phyloP scores from a whole-genome alignment of 2,888 invertebrate genomes.

The Agelastica alni region DNA sequence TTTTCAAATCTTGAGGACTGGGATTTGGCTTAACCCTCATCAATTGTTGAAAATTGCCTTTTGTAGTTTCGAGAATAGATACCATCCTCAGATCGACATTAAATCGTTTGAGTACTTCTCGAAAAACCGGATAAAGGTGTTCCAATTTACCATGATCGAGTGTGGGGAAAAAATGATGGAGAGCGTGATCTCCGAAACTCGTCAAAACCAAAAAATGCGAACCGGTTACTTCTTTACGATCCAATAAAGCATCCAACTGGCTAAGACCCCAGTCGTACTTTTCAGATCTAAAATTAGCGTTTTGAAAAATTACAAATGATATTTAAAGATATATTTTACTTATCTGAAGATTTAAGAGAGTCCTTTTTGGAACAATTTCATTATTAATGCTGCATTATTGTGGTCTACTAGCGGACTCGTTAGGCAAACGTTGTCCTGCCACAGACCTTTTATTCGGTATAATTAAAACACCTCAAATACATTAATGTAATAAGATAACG shows the following conservation, averaged over 20 bases:
- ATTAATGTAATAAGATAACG: too few relatives aligned
- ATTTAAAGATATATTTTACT: too few relatives aligned
- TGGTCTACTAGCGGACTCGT: too few relatives aligned
- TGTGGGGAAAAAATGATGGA: slow-evolving; percentile 84
- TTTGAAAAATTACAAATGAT: too few relatives aligned
- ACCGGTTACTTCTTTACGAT: slow-evolving; percentile 69
- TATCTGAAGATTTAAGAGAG: too few relatives aligned
- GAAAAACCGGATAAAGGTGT: slow-evolving; percentile 66
- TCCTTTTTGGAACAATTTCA: too few relatives aligned
- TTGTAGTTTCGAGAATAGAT: slow-evolving; percentile 65
- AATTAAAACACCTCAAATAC: too few relatives aligned
- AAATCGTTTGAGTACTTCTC: slow-evolving; percentile 67
- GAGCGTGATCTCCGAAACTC: slow-evolving; percentile 76
- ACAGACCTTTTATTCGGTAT: too few relatives aligned
- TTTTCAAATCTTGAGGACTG: slow-evolving; percentile 43
- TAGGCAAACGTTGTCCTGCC: too few relatives aligned
- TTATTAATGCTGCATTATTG: too few relatives aligned
- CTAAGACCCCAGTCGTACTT: slow-evolving; percentile 77
- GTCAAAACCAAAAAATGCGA: slow-evolving; percentile 71
- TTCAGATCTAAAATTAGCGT: slow-evolving; percentile 56
- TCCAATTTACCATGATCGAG: slow-evolving; percentile 76
- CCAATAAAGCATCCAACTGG: slow-evolving; percentile 76
- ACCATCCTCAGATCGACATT: slow-evolving; percentile 59
- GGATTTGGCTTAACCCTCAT: slow-evolving; percentile 57
- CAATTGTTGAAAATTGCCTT: slow-evolving; percentile 70